Conservation (phyloP, 1,140 invertebrate genomes). For the Drosophila tropicalis region DNA sequence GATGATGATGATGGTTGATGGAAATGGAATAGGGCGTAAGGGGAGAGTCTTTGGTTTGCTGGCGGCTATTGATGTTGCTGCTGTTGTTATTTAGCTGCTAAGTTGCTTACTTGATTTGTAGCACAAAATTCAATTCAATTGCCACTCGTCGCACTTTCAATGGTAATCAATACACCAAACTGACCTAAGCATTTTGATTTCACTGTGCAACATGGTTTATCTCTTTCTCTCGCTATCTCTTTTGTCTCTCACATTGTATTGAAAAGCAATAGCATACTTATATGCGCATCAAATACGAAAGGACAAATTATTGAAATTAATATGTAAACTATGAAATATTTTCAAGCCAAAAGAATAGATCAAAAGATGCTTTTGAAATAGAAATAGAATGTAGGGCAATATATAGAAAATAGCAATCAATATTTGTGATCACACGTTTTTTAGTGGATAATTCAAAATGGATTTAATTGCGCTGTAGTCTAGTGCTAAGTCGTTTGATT, state of each 20-base stretch:
- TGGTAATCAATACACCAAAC: constrained; percentile 57
- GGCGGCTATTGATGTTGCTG: constrained; percentile 31
- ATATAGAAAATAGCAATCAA: not conserved
- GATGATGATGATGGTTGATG: constrained; percentile 8
- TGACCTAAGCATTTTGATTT: constrained; percentile 60
- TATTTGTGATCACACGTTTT: too few species aligned
- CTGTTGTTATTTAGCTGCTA: constrained; percentile 73
- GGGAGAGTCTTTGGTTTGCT: constrained; percentile 28
- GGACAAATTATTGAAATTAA: too few species aligned
- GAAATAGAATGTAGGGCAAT: too few species aligned
- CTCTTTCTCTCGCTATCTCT: constrained; percentile 44
- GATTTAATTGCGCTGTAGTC: constrained; percentile 38
- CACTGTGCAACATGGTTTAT: constrained; percentile 67
- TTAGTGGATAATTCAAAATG: not conserved
- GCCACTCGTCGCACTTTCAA: constrained; percentile 49
- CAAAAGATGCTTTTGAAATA: too few species aligned
- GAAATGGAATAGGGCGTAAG: constrained; percentile 1
- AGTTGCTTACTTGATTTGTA: constrained; percentile 81
- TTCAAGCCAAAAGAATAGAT: too few species aligned
- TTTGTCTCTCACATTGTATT: not conserved
- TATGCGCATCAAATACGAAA: too few species aligned
- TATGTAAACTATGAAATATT: too few species aligned
- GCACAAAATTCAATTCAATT: constrained; percentile 80
- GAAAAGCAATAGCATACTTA: too few species aligned
- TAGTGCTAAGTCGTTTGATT: constrained; percentile 58